These are phyloP conservation scores for Spinus olivaceus DNA, from an alignment of 2,797 vertebrate species.

Conservation along the genomic window DNA sequence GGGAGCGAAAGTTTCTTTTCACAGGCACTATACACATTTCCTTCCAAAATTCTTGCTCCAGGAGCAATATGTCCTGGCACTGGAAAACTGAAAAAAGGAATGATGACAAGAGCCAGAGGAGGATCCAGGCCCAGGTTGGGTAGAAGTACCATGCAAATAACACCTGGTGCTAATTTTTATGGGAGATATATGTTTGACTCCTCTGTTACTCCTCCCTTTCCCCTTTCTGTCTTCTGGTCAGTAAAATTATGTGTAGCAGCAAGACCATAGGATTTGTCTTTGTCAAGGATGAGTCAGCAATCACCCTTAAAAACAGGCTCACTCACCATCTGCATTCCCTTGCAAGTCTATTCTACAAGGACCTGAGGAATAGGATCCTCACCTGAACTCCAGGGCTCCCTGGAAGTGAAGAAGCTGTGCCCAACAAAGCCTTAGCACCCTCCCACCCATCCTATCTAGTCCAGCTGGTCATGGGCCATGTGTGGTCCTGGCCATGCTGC, in stretches of 20 bases:
- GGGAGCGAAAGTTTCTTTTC: neutral
- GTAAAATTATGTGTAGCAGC: neutral
- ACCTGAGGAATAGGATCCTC: neutral
- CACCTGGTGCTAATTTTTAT: neutral
- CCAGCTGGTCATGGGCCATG: neutral
- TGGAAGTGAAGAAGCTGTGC: neutral
- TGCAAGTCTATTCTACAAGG: neutral
- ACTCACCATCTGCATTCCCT: fast-evolving
- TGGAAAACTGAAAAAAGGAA: neutral
- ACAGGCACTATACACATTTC: neutral
- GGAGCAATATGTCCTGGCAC: neutral
- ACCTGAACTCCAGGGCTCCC: neutral
- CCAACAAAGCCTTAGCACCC: neutral
- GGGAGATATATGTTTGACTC: neutral
- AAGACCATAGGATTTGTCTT: neutral
- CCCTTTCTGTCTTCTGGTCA: neutral
- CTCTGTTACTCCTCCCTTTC: neutral
- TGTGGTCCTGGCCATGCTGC: neutral
- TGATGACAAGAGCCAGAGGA: neutral
- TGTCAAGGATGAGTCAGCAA: neutral
- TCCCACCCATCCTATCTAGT: neutral
- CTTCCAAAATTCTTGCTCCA: neutral
- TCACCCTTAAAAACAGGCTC: neutral
- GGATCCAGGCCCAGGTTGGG: neutral
- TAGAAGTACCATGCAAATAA: neutral